Base-by-base conservation (phyloP, 2,888 invertebrate genomes). In the Stramonita haemastoma region DNA sequence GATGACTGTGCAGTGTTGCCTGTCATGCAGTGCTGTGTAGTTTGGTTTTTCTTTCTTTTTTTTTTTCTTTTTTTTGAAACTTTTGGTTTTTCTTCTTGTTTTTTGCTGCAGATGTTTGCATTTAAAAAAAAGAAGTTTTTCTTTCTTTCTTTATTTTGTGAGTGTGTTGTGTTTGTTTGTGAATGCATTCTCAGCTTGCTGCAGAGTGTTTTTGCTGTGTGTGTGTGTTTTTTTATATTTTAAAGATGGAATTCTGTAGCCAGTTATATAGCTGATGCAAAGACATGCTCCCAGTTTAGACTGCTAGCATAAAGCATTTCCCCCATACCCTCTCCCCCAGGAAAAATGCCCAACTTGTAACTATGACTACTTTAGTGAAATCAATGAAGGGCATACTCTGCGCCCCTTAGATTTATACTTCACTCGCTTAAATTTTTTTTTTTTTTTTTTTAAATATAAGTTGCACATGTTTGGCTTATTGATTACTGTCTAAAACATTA, bases 101-200 rank as follows among this genome's bases (percentile, higher is more conserved):
- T 79, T 34, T 34, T 34, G 46, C 85, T 85, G 85, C 85, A 57
- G 56, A 15, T 29, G 57, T 85, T 83, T 85, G 85, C 57, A 57
- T 85, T 83, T n/a, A n/a, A n/a, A n/a, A n/a, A n/a, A n/a, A n/a
- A n/a, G n/a, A n/a, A n/a, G n/a, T 36, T 17, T 2, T 86, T 66
- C 34, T 19, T 70, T 70, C 6, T 56, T 46, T 46, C 46, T 46
- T 46, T 46, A 46, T 46, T 46, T 46, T 46, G 2, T 46, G 46
- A 5, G 46, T 84, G n/a, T 5, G 22, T 85, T n/a, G n/a, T n/a
- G n/a, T n/a, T n/a, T 57, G 22, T 85, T n/a, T 57, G 2, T n/a
- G 29, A 26, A 85, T 85, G 85, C 85, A 85, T 85, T 85, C 85
- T 85, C 57, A 85, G 57, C 85, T 56, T 85, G 85, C 57, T 85